Evolutionary conservation across 2,888 invertebrate genomes (phyloP), one percentile per base, ranked within the genome.

Genomic region (Catotricha subobsoleta): DNA sequence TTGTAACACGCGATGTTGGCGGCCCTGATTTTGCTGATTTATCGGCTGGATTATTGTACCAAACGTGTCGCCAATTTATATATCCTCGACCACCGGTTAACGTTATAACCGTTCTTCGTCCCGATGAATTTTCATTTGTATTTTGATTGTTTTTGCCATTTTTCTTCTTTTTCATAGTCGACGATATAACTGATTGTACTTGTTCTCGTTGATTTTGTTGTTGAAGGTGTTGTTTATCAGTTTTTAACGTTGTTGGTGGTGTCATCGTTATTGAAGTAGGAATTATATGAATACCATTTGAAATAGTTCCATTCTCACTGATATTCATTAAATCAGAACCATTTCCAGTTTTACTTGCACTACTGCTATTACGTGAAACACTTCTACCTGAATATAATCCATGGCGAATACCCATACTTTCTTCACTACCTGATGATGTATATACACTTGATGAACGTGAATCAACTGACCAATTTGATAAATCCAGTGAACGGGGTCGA

Each of bases 41-140:
- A 56, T 59, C 20, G 62, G 66, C 47, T 19, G 52, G 45, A 39
- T 48, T 55, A 40, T 56, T 58, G 56, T 76, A 73, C 52, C 76
- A 73, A 15, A 78, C 72, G 52, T 82, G 82, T 42, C 83, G 68
- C 78, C 84, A 83, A 62, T 84, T 83, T 18, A 82, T 74, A 55
- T 90, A 91, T 3, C 90, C 90, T 10, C 86, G 70, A 2, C 90
- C 90, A 1, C 88, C 90, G 69, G 84, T 83, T 40, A 90, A 63
- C 0, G 86, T 84, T 33, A 90, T 73, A 20, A 88, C 77, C 0
- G 88, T 88, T 45, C 80, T 67, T 48, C 80, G 59, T 46, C 72
- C 68, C 2, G 12, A 16, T 51, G 70, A 48, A 52, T 69, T 54
- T 49, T 60, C 59, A 30, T 67, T 58, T 47, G 67, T 53, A 42